Conservation (phyloP, 2,113 vertebrate genomes). For the Vulpes ferrilata region DNA sequence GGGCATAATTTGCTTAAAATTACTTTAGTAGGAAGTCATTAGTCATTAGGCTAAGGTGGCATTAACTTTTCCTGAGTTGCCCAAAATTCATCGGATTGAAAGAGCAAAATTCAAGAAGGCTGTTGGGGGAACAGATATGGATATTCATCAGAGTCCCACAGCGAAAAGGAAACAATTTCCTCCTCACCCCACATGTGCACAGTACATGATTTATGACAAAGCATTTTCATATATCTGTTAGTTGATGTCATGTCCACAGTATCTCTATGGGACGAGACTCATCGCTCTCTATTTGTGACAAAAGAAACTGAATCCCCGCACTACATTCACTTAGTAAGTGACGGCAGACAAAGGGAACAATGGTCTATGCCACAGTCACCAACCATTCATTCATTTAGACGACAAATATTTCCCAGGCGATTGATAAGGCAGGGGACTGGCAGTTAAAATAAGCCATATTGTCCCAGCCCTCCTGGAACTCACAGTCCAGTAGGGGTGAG, state of each 20-base stretch:
- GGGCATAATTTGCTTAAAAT: not conserved
- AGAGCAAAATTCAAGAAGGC: constrained; percentile 14
- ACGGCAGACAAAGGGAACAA: not conserved
- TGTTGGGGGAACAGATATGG: not conserved
- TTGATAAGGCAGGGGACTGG: not conserved
- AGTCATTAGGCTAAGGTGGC: not conserved
- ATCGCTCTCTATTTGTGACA: not conserved
- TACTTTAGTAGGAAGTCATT: not conserved
- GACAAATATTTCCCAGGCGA: not conserved
- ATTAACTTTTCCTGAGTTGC: not conserved
- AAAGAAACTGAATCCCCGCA: not conserved
- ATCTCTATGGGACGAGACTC: not conserved
- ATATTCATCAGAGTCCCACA: not conserved
- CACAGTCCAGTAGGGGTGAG: not conserved
- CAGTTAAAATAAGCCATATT: not conserved
- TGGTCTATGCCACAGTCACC: not conserved
- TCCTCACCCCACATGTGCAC: not conserved
- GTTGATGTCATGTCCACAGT: not conserved
- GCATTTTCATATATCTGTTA: not conserved
- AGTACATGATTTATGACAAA: not conserved
- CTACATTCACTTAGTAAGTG: not conserved
- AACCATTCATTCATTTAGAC: not conserved
- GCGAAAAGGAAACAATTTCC: constrained; percentile 26
- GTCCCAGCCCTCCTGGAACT: not conserved
- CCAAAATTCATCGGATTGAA: not conserved